These are phyloP conservation scores for Poecile montanus DNA, from an alignment of 2,797 vertebrate species.

Conservation along the genomic window DNA sequence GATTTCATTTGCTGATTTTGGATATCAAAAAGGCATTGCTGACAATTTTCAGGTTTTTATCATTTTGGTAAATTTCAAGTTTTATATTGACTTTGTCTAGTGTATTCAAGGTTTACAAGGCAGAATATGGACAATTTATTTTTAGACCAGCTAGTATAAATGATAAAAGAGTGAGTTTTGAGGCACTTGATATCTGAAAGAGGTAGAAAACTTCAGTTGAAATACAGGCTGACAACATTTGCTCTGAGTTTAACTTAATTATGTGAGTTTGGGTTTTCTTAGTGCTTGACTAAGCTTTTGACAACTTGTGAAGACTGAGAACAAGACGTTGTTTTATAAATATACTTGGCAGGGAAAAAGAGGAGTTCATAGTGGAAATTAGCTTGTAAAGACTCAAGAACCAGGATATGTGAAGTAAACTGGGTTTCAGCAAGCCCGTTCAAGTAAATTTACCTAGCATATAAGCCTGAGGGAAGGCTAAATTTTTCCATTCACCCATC, in stretches of 20 bases:
- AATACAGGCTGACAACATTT: slow-evolving; percentile 20
- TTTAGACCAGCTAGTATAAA: neutral
- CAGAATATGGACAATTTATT: neutral
- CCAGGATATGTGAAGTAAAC: neutral
- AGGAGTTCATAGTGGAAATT: slow-evolving; percentile 13
- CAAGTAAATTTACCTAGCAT: slow-evolving; percentile 4
- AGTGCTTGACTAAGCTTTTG: slow-evolving; percentile 48
- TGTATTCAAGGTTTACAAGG: neutral
- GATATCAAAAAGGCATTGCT: neutral
- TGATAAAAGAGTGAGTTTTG: neutral
- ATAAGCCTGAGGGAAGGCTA: neutral
- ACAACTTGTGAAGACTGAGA: slow-evolving; percentile 54
- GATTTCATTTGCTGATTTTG: neutral
- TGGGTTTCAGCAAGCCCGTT: neutral
- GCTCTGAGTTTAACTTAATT: slow-evolving; percentile 48
- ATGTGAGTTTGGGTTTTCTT: slow-evolving; percentile 33
- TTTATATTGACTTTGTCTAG: neutral
- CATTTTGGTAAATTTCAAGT: neutral
- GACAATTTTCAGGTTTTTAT: neutral
- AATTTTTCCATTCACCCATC: neutral
- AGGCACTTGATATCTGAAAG: neutral
- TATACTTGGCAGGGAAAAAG: slow-evolving; percentile 32
- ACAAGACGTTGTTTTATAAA: slow-evolving; percentile 58
- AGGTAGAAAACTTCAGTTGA: neutral
- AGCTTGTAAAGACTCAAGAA: slow-evolving; percentile 14